Percentiles rank a stretch among this genome's conserved stretches.
phyloP scores from a whole-genome alignment of 2,888 invertebrate genomes.

The Eretmocerus hayati region DNA sequence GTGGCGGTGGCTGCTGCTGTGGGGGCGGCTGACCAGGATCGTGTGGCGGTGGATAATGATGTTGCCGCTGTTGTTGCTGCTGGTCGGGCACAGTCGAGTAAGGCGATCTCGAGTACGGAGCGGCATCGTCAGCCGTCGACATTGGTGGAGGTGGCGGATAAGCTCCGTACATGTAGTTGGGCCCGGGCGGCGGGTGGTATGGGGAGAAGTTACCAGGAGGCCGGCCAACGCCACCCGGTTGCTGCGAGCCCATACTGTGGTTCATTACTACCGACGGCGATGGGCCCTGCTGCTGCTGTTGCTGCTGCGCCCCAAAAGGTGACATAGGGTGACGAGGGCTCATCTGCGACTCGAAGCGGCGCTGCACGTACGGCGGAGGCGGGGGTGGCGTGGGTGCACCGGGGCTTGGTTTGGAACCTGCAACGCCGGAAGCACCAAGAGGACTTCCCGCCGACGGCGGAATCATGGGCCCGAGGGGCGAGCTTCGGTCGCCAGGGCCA shows the following conservation, averaged over 20 bases:
- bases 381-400: conserved; percentile 42
- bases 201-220: conserved; percentile 45
- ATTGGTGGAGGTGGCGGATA: conserved; percentile 47
- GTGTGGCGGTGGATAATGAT: conserved; percentile 28
- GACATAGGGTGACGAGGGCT: conserved; percentile 37
- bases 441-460: conserved; percentile 41
- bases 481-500: conserved; percentile 33
- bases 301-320: conserved; percentile 29
- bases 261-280: conserved; percentile 29
- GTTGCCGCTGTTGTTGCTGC: conserved; percentile 19
- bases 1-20: conserved; percentile 15
- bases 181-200: conserved; percentile 48
- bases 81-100: conserved; percentile 36
- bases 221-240: conserved; percentile 35
- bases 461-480: conserved; percentile 34
- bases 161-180: conserved; percentile 48
- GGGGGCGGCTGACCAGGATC: conserved; percentile 20
- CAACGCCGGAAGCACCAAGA: no score
- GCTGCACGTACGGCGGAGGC: conserved; percentile 41
- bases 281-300: conserved; percentile 24
- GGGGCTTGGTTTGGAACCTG: conserved; percentile 42
- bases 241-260: conserved; percentile 40
- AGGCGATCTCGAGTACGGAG: conserved; percentile 45
- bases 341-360: conserved; percentile 35
- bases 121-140: conserved; percentile 44